These are phyloP conservation scores for Lutjanus argentimaculatus DNA, from an alignment of 2,797 vertebrate species.

Conservation along the genomic window DNA sequence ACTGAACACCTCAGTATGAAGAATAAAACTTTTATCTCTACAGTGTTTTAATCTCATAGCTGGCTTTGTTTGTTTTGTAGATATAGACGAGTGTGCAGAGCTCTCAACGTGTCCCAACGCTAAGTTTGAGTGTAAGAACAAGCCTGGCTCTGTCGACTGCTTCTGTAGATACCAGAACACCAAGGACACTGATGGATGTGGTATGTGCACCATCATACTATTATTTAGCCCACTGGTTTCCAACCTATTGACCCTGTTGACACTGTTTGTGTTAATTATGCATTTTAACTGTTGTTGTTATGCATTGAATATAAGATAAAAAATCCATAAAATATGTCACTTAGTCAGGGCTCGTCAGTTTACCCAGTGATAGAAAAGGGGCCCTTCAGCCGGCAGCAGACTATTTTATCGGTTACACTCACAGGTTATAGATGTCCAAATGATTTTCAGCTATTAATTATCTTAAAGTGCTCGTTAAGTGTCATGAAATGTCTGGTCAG, in stretches of 20 bases:
- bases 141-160: conserved; percentile 81
- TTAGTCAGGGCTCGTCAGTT: too few species aligned
- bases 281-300: too few species aligned
- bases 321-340: too few species aligned
- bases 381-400: not conserved
- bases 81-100: conserved; percentile 87
- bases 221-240: too few species aligned
- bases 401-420: not conserved
- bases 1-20: conserved; percentile 10
- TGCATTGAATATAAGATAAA: too few species aligned
- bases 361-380: too few species aligned
- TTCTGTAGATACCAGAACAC: conserved; percentile 84
- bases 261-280: too few species aligned
- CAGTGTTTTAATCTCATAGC: not conserved
- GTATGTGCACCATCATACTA: conserved; percentile 68
- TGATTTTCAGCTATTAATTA: not conserved
- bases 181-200: conserved; percentile 79
- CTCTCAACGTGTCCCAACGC: conserved; percentile 84
- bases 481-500: not conserved
- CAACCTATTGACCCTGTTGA: too few species aligned
- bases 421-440: not conserved
- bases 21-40: not conserved
- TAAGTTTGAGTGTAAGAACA: conserved; percentile 89
- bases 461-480: not conserved
- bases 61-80: conserved; percentile 64